Conservation (phyloP, 2,888 invertebrate genomes). For the Mimachlamys varia region DNA sequence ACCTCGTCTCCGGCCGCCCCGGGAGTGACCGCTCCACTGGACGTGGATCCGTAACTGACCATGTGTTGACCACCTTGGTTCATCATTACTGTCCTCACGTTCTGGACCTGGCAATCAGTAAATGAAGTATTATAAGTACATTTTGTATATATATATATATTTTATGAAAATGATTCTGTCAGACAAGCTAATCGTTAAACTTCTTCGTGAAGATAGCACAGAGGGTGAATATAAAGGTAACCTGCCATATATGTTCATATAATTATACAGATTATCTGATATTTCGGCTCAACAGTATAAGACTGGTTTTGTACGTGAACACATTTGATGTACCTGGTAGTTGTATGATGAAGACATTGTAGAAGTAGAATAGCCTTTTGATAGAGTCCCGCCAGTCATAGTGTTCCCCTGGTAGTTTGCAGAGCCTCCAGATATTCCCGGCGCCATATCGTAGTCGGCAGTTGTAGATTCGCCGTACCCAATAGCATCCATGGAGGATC, state of each 20-base stretch:
- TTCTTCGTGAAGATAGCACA: too few relatives aligned
- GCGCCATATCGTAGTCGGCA: slow-evolving; percentile 44
- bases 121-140: neutral
- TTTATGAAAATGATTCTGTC: too few relatives aligned
- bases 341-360: slow-evolving; percentile 70
- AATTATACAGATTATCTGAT: too few relatives aligned
- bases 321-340: slow-evolving; percentile 60
- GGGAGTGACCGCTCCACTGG: slow-evolving; percentile 66
- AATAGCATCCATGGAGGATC: slow-evolving; percentile 39
- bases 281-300: neutral
- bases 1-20: slow-evolving; percentile 79
- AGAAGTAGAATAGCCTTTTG: slow-evolving; percentile 56
- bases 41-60: slow-evolving; percentile 59
- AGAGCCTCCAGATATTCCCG: slow-evolving; percentile 52
- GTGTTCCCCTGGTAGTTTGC: slow-evolving; percentile 67
- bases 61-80: slow-evolving; percentile 67
- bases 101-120: slow-evolving; percentile 63
- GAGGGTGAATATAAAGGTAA: too few relatives aligned
- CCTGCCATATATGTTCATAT: too few relatives aligned
- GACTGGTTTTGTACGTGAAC: slow-evolving; percentile 25
- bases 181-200: too few relatives aligned
- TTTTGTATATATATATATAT: neutral
- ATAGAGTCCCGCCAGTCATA: slow-evolving; percentile 40
- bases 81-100: slow-evolving; percentile 69
- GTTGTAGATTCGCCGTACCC: slow-evolving; percentile 47